Percentiles rank a stretch among this genome's conserved stretches.
Conservation (phyloP, 2,113 vertebrate genomes). For the Pterocles orientalis region DNA sequence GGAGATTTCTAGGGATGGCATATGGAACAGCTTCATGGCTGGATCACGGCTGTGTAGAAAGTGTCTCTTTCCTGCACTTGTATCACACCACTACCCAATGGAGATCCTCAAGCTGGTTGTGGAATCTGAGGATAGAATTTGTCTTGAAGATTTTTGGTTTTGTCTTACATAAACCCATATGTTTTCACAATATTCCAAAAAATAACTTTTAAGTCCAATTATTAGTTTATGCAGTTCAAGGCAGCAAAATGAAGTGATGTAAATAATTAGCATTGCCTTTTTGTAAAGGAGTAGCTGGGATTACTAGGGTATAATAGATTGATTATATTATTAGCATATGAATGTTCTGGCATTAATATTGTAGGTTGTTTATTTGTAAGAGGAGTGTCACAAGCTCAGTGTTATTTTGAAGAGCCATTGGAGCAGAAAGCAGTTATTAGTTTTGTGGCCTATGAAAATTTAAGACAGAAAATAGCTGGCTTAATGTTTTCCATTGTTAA, state of each 20-base stretch:
- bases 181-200: background rate
- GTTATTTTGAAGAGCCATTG: constrained; percentile 22
- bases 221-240: background rate
- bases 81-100: too few relatives aligned
- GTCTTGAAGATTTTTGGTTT: background rate
- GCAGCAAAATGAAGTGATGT: background rate
- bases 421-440: constrained; percentile 6
- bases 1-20: background rate
- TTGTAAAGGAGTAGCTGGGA: background rate
- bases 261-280: background rate
- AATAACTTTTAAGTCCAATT: background rate
- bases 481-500: constrained; percentile 10
- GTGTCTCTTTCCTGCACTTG: background rate
- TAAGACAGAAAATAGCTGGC: background rate
- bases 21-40: background rate
- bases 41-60: background rate
- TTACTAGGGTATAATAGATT: background rate
- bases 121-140: background rate
- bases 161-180: background rate
- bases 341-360: background rate
- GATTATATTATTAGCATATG: constrained; percentile 28
- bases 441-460: constrained; percentile 6
- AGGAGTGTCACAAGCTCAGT: background rate
- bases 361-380: background rate
- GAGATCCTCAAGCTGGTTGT: background rate